A percentile compares a stretch with the other conserved stretches of the same genome.
These are phyloP conservation scores for Diadumene lineata DNA, from an alignment of 92 coral and sea anemone genomes.

Conservation along the genomic window DNA sequence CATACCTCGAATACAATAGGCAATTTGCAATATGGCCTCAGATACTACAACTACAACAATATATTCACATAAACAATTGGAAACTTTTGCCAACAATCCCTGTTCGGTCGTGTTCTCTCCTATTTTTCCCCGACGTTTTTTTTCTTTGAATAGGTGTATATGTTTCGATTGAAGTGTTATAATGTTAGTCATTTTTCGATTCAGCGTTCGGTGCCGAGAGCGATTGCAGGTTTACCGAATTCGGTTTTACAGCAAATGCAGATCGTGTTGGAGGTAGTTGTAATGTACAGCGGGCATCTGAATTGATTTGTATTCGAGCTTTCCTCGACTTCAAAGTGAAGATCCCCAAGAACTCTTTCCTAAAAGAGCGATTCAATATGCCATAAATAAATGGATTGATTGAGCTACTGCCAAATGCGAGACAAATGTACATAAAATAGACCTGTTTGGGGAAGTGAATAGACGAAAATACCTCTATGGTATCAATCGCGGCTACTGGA, in stretches of 20 bases:
- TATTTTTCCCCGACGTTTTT: too few species aligned
- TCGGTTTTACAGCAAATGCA: not conserved
- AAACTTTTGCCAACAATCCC: too few species aligned
- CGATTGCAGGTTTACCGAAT: too few species aligned
- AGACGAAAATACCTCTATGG: conserved; percentile 47
- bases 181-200: too few species aligned
- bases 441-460: conserved; percentile 54
- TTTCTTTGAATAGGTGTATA: too few species aligned
- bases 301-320: not conserved
- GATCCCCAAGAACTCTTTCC: conserved; percentile 57
- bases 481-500: conserved; percentile 70
- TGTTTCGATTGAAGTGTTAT: too few species aligned
- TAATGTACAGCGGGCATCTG: not conserved
- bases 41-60: too few species aligned
- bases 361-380: conserved; percentile 73
- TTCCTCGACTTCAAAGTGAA: conserved; percentile 1
- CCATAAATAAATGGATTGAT: conserved; percentile 83
- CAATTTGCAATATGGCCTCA: too few species aligned
- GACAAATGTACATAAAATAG: conserved; percentile 52
- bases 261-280: not conserved
- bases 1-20: too few species aligned
- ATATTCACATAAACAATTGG: too few species aligned
- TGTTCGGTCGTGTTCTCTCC: too few species aligned
- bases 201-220: too few species aligned
- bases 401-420: conserved; percentile 76